Percentiles rank a stretch among this genome's conserved stretches.
Conservation (phyloP, 1,140 invertebrate species). For the Drosophila novamexicana region DNA sequence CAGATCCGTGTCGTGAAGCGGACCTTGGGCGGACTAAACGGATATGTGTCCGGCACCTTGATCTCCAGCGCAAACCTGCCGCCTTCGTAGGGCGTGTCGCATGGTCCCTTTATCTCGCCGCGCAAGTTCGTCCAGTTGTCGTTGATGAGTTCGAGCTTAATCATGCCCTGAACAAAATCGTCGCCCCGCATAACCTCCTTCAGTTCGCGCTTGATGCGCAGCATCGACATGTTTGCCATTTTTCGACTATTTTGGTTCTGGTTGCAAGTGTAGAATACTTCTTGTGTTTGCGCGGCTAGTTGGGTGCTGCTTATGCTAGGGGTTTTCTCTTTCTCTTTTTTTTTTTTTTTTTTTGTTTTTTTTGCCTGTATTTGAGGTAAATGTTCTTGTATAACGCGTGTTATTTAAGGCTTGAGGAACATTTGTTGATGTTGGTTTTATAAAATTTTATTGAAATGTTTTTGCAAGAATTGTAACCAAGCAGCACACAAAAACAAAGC, state of each 20-base stretch:
- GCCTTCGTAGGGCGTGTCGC: conserved; percentile 98
- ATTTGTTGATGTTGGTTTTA: not conserved
- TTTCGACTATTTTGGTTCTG: too few relatives aligned
- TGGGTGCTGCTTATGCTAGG: too few relatives aligned
- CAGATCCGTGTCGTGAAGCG: conserved; percentile 88
- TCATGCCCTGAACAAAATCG: conserved; percentile 94
- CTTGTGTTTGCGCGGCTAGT: too few relatives aligned
- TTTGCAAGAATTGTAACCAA: not conserved
- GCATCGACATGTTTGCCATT: conserved; percentile 98
- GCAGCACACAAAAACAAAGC: not conserved
- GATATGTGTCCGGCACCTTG: conserved; percentile 96
- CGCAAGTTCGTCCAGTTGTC: conserved; percentile 95
- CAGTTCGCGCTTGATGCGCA: conserved; percentile 98
- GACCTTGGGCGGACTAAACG: conserved; percentile 99
- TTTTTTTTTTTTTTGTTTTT: too few relatives aligned
- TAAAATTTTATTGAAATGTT: not conserved
- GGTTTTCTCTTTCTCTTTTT: too few relatives aligned
- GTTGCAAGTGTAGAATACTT: too few relatives aligned
- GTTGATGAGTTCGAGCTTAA: conserved; percentile 96
- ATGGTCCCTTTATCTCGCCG: conserved; percentile 96
- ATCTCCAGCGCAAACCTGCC: conserved; percentile 95
- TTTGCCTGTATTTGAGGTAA: too few relatives aligned
- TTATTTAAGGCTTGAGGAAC: not conserved
- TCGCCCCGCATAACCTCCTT: conserved; percentile 99
- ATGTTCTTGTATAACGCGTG: not conserved